phyloP scores from a whole-genome alignment of 2,888 invertebrate species.

The Zaprionus bogoriensis region DNA sequence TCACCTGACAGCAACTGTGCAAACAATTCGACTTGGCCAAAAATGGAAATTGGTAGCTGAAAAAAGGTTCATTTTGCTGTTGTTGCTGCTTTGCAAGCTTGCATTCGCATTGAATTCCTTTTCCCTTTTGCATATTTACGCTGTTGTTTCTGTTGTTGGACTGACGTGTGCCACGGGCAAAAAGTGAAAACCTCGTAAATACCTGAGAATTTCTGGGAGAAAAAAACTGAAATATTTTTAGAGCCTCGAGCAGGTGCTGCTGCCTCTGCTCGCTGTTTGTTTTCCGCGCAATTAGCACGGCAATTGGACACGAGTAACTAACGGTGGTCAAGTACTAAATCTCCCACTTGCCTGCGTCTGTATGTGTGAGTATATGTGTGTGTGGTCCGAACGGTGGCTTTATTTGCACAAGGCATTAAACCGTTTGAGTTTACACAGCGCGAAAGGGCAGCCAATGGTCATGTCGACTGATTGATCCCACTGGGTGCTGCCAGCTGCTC shows the following conservation, averaged over 20 bases:
- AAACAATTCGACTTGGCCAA: slow-evolving; percentile 57
- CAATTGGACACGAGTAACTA: slow-evolving; percentile 53
- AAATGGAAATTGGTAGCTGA: slow-evolving; percentile 60
- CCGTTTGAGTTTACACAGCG: slow-evolving; percentile 41
- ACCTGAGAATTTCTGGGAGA: background rate
- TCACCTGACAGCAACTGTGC: slow-evolving; percentile 55
- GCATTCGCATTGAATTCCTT: background rate
- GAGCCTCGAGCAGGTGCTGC: slow-evolving; percentile 24
- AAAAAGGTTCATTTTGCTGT: slow-evolving; percentile 19
- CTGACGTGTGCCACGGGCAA: no score
- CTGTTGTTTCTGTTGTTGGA: background rate
- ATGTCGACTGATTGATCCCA: background rate
- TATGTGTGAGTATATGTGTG: slow-evolving; percentile 30
- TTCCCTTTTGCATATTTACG: background rate
- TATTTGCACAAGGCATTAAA: slow-evolving; percentile 63
- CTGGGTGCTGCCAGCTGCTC: no score
- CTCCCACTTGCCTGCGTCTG: slow-evolving; percentile 32
- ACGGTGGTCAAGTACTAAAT: slow-evolving; percentile 53
- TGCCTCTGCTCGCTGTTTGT: slow-evolving; percentile 40
- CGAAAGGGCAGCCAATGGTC: slow-evolving; percentile 16
- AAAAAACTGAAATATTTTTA: slow-evolving; percentile 37
- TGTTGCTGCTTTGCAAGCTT: slow-evolving; percentile 1
- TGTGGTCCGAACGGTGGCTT: slow-evolving; percentile 62
- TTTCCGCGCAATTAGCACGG: slow-evolving; percentile 69
- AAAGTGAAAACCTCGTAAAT: background rate